Evolutionary conservation across 2,888 invertebrate species (phyloP).

Genomic region (Drosophila diplacantha): DNA sequence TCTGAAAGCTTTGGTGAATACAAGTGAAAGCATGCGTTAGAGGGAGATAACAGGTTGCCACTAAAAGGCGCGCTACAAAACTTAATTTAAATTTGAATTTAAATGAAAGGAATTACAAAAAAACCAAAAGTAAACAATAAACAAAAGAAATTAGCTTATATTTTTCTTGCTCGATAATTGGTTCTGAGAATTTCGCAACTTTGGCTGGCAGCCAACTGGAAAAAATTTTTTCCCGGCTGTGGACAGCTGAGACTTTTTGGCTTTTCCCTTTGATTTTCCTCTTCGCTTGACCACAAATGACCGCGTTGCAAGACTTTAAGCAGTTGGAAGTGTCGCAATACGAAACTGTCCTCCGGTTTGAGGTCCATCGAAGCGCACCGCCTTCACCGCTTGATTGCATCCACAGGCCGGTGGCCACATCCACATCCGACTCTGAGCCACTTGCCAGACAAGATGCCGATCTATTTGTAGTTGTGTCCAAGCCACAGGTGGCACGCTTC

Average conservation of each 20-base stretch:
- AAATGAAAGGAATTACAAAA: background rate
- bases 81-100: constrained; percentile 2
- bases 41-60: background rate
- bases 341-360: constrained; percentile 39
- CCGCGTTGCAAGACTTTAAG: constrained; percentile 20
- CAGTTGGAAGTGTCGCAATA: constrained; percentile 59
- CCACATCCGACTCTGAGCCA: constrained; percentile 28
- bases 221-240: constrained; percentile 58
- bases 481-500: constrained; percentile 48
- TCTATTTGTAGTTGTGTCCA: constrained; percentile 27
- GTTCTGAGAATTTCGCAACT: constrained; percentile 45
- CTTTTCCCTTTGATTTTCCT: constrained; percentile 26
- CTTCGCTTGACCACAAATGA: constrained; percentile 32
- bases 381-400: constrained; percentile 61
- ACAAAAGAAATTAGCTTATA: background rate
- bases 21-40: background rate
- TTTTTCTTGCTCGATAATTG: background rate
- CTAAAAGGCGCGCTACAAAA: background rate
- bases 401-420: constrained; percentile 30
- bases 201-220: constrained; percentile 45
- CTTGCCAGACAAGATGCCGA: constrained; percentile 35
- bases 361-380: constrained; percentile 63
- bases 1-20: fast-evolving
- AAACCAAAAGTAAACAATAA: background rate
- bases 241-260: constrained; percentile 44